Conservation (phyloP, 2,888 invertebrate genomes). For the Entomobrya proxima region DNA sequence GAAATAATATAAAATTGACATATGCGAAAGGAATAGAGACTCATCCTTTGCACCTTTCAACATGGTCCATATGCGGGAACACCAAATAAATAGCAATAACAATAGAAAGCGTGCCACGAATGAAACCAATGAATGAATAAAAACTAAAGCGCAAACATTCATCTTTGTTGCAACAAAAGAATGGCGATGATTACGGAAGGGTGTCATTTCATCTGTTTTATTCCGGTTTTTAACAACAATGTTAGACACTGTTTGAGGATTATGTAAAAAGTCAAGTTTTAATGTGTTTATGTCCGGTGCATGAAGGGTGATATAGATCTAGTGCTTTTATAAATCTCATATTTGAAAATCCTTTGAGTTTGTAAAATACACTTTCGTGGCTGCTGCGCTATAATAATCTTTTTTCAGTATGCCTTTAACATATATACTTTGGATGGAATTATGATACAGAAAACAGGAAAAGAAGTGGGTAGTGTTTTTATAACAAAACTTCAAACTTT, state of each 20-base stretch:
- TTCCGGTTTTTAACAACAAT: conserved; percentile 44
- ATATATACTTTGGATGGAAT: no score
- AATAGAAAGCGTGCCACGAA: conserved; percentile 39
- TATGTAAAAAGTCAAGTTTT: conserved; percentile 49
- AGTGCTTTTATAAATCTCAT: no score
- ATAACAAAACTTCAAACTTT: background rate
- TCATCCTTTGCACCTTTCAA: background rate
- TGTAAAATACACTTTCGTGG: no score
- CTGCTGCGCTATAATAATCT: no score
- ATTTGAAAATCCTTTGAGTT: no score
- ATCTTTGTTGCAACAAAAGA: conserved; percentile 10
- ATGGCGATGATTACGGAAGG: conserved; percentile 37
- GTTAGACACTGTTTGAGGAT: conserved; percentile 47
- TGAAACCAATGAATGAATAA: conserved; percentile 45
- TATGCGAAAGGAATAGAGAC: conserved; percentile 39
- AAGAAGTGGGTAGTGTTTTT: no score
- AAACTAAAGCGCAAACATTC: conserved; percentile 38
- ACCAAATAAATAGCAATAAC: conserved; percentile 8
- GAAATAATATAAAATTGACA: no score
- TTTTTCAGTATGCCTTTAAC: no score
- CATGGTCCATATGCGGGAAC: background rate
- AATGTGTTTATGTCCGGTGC: background rate
- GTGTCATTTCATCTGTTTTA: conserved; percentile 55
- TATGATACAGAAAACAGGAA: no score
- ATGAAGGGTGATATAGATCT: background rate